A percentile compares a stretch with the other conserved stretches of the same genome.
These are phyloP conservation scores for Phylloscopus trochilus DNA, from an alignment of 2,113 vertebrate genomes.

Conservation along the genomic window DNA sequence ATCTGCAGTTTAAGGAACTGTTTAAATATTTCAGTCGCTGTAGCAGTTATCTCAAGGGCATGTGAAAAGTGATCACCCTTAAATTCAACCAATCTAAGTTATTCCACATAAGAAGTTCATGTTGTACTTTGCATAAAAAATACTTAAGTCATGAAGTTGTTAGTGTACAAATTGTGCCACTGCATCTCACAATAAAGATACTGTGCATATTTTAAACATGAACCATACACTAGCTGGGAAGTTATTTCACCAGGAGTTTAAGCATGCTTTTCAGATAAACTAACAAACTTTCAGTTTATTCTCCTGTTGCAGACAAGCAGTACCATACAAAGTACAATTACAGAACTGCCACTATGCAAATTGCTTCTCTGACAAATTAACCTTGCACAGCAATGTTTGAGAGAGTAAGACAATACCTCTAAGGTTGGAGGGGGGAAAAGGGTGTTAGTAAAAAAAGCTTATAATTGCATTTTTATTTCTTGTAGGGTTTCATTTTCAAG, in stretches of 20 bases:
- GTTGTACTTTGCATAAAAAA: background rate
- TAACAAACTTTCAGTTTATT: background rate
- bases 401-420: background rate
- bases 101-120: background rate
- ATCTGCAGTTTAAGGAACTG: background rate
- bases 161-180: background rate
- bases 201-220: background rate
- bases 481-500: background rate
- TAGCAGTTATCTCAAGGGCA: background rate
- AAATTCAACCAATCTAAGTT: background rate
- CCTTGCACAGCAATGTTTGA: background rate
- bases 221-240: background rate
- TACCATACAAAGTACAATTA: background rate
- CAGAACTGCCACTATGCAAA: background rate
- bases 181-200: background rate
- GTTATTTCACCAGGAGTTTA: background rate
- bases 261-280: background rate
- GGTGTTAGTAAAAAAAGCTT: background rate
- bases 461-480: background rate
- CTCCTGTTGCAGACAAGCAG: background rate
- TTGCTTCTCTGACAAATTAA: background rate
- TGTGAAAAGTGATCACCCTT: background rate
- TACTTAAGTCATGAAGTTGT: background rate
- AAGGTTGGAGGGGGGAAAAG: accelerated
- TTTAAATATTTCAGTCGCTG: background rate